Conservation (phyloP, 2,888 invertebrate species). For the Teleogryllus oceanicus region DNA sequence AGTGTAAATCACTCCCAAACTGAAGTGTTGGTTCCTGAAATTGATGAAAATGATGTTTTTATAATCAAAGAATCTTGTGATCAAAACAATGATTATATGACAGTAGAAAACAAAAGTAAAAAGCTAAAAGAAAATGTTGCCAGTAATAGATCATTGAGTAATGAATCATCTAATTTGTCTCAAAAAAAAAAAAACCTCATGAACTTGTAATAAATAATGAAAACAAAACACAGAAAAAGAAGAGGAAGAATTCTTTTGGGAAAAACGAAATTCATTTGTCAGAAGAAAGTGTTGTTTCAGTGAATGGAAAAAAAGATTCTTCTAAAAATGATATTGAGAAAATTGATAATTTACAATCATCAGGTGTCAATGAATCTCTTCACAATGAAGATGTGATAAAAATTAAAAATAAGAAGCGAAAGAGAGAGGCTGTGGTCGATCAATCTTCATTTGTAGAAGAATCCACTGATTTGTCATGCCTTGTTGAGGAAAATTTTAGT, state of each 20-base stretch:
- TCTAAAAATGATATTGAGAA: conserved; percentile 19
- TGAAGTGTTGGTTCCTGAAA: neutral
- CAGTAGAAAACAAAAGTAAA: no score
- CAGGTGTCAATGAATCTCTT: neutral
- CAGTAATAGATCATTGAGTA: no score
- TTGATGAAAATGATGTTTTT: neutral
- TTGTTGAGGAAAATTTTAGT: no score
- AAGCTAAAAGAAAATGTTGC: no score
- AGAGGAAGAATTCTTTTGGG: conserved; percentile 28
- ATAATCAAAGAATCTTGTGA: neutral
- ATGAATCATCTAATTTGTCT: neutral
- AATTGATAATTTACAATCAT: neutral
- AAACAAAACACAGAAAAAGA: conserved; percentile 24
- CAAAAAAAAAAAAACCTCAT: neutral
- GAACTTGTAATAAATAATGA: conserved; percentile 19
- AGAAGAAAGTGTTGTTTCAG: neutral
- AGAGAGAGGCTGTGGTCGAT: no score
- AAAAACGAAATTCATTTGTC: neutral
- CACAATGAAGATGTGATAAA: no score
- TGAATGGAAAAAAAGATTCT: neutral
- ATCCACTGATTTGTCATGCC: no score
- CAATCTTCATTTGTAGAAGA: no score
- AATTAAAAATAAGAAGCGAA: no score
- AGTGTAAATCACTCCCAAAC: neutral
- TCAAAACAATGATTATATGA: neutral